Base-by-base conservation (phyloP, 2,888 invertebrate genomes). In the Cerastoderma edule region DNA sequence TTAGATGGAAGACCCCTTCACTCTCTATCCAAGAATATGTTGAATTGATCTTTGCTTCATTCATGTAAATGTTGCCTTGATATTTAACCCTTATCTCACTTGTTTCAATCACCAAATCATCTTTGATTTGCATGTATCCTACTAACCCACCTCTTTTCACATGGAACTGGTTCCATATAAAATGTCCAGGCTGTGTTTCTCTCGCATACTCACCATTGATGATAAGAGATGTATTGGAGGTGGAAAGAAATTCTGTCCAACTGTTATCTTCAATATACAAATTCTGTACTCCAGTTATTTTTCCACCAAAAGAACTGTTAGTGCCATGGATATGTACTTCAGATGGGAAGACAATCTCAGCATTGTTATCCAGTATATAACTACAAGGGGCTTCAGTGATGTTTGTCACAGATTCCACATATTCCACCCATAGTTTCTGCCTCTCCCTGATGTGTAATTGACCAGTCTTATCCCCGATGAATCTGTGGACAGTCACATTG, bases 1-100 rank as follows among this genome's bases (percentile, higher is more conserved):
- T 86, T 22, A 88, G 72, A 56, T 88, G 88, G 48, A 89, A 86
- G 0, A 85, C 68, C 30, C 88, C 88, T 46, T 84, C 80, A 80
- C 89, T 89, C 65, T 89, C 89, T 54, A 89, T 83, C 87, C 87
- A 88, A 22, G 85, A 84, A 65, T 83, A 88, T 10, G 86, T 84
- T 22, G 84, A 83, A 19, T 72, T 76, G n/a, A 89, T 84, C n/a
- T 72, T 57, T 1, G 89, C 89, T 48, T 86, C 75, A 72, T 87
- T 88, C 87, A 88, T 89, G 70, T 85, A 88, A 22, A 87, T 64
- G 35, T 78, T 74, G 13, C 85, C 89, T 67, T 81, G 78, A 63
- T 87, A 88, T 57, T 88, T 88, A 0, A 88, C 87, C 16, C 72
- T 78, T 6, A 88, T 78, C 72, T 87, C 88, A 73, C 86, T 85